Percentiles rank a stretch among this genome's conserved stretches.
phyloP scores from a whole-genome alignment of 2,888 invertebrate genomes.

The Tuberolachnus salignus region DNA sequence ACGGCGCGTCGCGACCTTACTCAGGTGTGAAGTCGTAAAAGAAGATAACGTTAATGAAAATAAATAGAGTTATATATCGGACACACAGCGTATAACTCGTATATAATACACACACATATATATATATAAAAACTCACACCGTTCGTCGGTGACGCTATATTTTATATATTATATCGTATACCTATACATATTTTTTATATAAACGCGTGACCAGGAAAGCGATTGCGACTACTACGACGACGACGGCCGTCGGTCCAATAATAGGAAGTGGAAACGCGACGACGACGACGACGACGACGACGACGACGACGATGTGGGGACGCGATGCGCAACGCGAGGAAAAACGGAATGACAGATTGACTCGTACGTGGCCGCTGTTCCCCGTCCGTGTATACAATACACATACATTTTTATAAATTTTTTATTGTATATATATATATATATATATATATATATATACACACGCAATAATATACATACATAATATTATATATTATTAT shows the following conservation, averaged over 20 bases:
- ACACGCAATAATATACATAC: no score
- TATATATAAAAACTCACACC: background rate
- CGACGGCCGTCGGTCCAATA: background rate
- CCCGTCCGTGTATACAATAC: no score
- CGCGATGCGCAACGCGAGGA: background rate
- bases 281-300: no score
- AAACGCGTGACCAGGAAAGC: slow-evolving; percentile 34
- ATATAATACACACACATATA: background rate
- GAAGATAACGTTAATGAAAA: slow-evolving; percentile 46
- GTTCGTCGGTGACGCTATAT: no score
- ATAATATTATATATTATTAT: no score
- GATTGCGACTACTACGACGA: slow-evolving; percentile 8
- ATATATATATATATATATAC: no score
- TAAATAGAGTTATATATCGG: slow-evolving; percentile 45
- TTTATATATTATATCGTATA: no score
- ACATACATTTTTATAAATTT: no score
- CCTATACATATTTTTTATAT: no score
- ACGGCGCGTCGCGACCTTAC: background rate
- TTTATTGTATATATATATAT: no score
- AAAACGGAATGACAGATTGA: slow-evolving; percentile 44
- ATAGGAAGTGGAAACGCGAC: slow-evolving; percentile 3
- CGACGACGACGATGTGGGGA: no score
- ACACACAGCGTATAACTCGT: slow-evolving; percentile 11
- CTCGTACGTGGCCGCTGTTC: background rate
- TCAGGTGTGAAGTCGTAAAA: slow-evolving; percentile 52